Conservation (phyloP, 1,140 invertebrate genomes). For the Hyles vespertilio region DNA sequence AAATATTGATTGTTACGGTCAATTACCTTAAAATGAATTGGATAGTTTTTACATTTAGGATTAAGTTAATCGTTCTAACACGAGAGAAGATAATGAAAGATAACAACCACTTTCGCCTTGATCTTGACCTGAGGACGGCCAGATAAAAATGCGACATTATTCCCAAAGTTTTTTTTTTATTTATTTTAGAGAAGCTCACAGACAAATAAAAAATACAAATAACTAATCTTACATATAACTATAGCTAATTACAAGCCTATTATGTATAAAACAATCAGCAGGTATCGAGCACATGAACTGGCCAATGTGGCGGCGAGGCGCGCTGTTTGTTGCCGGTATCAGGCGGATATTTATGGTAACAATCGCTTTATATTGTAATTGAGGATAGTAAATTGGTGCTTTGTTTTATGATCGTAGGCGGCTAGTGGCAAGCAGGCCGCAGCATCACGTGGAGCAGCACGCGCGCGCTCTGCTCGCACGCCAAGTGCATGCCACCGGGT, state of each 20-base stretch:
- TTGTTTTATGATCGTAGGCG: background rate
- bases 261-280: no score
- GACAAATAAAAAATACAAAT: no score
- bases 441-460: constrained; percentile 19
- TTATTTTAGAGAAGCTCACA: no score
- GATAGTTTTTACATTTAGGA: background rate
- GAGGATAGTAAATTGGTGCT: no score
- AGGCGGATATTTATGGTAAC: no score
- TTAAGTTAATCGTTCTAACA: no score
- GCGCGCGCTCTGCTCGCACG: constrained; percentile 12
- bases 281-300: no score
- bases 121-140: constrained; percentile 43
- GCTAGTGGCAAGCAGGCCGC: constrained; percentile 6
- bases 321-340: no score
- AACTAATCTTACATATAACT: no score
- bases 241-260: no score
- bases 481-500: constrained; percentile 17
- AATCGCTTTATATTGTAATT: no score
- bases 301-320: no score
- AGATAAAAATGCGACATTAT: constrained; percentile 27
- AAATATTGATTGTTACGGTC: constrained; percentile 5
- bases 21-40: constrained; percentile 6
- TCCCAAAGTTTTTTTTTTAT: constrained; percentile 13
- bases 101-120: constrained; percentile 34
- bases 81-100: background rate